A percentile compares a stretch with the other conserved stretches of the same genome.
Conservation (phyloP, 1,140 invertebrate species). For the Vanessa atalanta region DNA sequence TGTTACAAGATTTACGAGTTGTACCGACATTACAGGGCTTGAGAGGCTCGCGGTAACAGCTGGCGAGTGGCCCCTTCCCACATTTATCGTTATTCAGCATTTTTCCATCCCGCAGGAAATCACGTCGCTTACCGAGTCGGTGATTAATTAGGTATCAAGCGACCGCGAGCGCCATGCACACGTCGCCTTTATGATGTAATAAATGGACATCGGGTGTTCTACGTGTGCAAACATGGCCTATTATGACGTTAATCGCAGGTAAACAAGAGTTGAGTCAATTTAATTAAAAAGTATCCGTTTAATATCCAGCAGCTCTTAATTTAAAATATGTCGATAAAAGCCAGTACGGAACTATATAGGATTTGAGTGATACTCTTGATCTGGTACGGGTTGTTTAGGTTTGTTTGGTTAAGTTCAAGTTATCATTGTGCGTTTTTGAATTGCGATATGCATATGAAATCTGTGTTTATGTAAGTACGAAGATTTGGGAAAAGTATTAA, state of each 20-base stretch:
- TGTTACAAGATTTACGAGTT: conserved; percentile 25
- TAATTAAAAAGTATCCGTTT: background rate
- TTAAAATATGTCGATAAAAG: too few relatives aligned
- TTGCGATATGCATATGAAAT: too few relatives aligned
- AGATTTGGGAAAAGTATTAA: too few relatives aligned
- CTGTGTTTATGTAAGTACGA: too few relatives aligned
- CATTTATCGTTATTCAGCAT: conserved; percentile 63
- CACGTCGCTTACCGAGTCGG: conserved; percentile 52
- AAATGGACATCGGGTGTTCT: conserved; percentile 29
- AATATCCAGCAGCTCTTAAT: too few relatives aligned
- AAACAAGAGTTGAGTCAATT: background rate
- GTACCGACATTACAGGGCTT: conserved; percentile 22
- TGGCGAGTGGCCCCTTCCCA: conserved; percentile 52
- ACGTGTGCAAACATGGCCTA: conserved; percentile 21
- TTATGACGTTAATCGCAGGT: conserved; percentile 1
- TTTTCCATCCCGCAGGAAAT: conserved; percentile 62
- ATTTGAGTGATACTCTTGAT: too few relatives aligned
- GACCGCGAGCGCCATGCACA: conserved; percentile 27
- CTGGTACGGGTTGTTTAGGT: too few relatives aligned
- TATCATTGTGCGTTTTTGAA: too few relatives aligned
- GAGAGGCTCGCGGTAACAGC: conserved; percentile 10
- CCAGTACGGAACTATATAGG: too few relatives aligned
- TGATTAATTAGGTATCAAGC: conserved; percentile 70
- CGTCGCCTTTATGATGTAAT: conserved; percentile 26
- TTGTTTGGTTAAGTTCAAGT: too few relatives aligned